A percentile compares a stretch with the other conserved stretches of the same genome.
Conservation (phyloP, 2,888 invertebrate genomes). For the Micropterix aruncella region DNA sequence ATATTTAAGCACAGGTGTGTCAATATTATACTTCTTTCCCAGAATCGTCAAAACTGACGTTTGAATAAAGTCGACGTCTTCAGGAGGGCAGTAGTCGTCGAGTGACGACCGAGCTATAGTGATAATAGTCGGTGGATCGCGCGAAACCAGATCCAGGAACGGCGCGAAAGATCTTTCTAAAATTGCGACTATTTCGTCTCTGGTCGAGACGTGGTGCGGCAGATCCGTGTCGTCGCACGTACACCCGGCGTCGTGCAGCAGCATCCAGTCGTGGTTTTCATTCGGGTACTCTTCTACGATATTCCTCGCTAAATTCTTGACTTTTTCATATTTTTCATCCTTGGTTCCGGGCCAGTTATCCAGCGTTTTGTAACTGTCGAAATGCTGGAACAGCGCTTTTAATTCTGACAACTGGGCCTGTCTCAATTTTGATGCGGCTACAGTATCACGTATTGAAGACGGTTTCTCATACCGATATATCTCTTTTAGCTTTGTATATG, state of each 20-base stretch:
- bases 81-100: slow-evolving; percentile 79
- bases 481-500: slow-evolving; percentile 53
- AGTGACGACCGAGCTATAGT: slow-evolving; percentile 76
- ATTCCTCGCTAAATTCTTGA: too few species aligned
- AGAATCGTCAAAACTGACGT: slow-evolving; percentile 46
- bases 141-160: slow-evolving; percentile 43
- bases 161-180: slow-evolving; percentile 41
- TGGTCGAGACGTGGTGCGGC: slow-evolving; percentile 68
- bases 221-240: slow-evolving; percentile 76
- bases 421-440: slow-evolving; percentile 36
- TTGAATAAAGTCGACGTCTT: slow-evolving; percentile 73
- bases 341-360: slow-evolving; percentile 27
- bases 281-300: slow-evolving; percentile 30
- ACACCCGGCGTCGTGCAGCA: slow-evolving; percentile 76
- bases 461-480: slow-evolving; percentile 51
- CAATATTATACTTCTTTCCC: slow-evolving; percentile 32
- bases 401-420: slow-evolving; percentile 52
- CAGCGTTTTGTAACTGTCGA: slow-evolving; percentile 45
- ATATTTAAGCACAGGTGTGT: slow-evolving; percentile 35
- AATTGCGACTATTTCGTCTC: slow-evolving; percentile 48
- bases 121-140: slow-evolving; percentile 48
- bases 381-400: slow-evolving; percentile 48
- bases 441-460: slow-evolving; percentile 26
- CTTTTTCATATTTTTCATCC: slow-evolving; percentile 22
- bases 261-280: slow-evolving; percentile 60